Conservation (phyloP, 2,888 invertebrate species). For the Stictocephala bisonia region DNA sequence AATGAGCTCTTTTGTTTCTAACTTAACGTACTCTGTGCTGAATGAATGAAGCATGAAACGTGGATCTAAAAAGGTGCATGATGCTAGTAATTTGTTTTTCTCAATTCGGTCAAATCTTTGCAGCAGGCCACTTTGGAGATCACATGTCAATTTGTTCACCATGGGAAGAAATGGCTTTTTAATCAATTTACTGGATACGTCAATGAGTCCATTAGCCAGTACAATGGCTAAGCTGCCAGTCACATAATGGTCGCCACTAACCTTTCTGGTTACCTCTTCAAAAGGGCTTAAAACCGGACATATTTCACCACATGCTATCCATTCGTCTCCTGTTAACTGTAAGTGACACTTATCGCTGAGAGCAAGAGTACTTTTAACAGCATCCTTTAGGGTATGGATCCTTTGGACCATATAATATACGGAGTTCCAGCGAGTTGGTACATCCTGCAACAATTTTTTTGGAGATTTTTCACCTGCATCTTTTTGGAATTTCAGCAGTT, state of each 20-base stretch:
- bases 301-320: background rate
- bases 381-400: slow-evolving; percentile 4
- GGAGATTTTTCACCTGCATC: background rate
- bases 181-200: background rate
- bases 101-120: background rate
- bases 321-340: background rate
- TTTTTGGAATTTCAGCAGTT: slow-evolving; percentile 10
- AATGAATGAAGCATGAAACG: no score
- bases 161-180: background rate
- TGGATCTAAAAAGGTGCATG: slow-evolving; percentile 7
- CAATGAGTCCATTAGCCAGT: background rate
- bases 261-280: slow-evolving; percentile 3
- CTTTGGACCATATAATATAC: slow-evolving; percentile 14
- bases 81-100: slow-evolving; percentile 7
- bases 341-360: background rate
- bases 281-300: slow-evolving; percentile 12
- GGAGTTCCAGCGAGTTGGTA: slow-evolving; percentile 8
- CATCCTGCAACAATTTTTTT: slow-evolving; percentile 27
- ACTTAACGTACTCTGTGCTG: no score
- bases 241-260: slow-evolving; percentile 14
- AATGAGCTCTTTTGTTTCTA: no score
- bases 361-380: background rate
- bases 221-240: slow-evolving; percentile 11
- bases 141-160: background rate
- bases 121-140: background rate